A percentile compares a stretch with the other conserved stretches of the same genome.
Conservation (phyloP, 1,140 invertebrate genomes). For the Oryctes rhinoceros region DNA sequence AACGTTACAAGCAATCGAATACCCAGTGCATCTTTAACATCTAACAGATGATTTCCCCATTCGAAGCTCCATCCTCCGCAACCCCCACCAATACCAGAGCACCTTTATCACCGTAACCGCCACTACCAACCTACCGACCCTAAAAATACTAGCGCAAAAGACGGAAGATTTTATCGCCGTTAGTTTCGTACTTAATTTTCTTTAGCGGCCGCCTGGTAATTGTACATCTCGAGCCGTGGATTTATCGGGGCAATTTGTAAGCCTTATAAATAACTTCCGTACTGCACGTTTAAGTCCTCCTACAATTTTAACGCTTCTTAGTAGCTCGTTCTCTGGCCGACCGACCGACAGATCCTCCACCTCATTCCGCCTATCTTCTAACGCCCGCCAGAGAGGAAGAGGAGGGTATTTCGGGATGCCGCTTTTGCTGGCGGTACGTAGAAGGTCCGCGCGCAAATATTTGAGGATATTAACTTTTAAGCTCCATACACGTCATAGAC, state of each 20-base stretch:
- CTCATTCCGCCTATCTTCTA: background rate
- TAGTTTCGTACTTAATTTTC: conserved; percentile 31
- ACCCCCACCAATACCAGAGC: background rate
- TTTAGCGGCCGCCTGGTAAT: conserved; percentile 31
- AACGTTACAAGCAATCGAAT: no score
- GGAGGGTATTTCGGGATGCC: background rate
- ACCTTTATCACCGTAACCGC: background rate
- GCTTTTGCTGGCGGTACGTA: background rate
- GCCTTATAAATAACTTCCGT: conserved; percentile 28
- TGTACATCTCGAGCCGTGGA: conserved; percentile 33
- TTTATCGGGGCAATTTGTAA: conserved; percentile 34
- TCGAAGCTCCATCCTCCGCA: no score
- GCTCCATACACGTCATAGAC: background rate
- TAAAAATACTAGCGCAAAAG: conserved; percentile 4
- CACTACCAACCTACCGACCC: background rate
- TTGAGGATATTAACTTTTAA: conserved; percentile 6
- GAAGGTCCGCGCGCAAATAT: background rate
- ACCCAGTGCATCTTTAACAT: no score
- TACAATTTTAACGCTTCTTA: conserved; percentile 30
- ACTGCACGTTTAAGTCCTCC: conserved; percentile 26
- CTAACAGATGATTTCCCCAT: no score
- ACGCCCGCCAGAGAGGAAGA: background rate
- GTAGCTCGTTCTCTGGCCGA: background rate
- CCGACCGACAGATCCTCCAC: background rate
- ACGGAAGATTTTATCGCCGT: conserved; percentile 21